Conservation (phyloP, 2,888 invertebrate species). For the Chrysolina haemoptera region DNA sequence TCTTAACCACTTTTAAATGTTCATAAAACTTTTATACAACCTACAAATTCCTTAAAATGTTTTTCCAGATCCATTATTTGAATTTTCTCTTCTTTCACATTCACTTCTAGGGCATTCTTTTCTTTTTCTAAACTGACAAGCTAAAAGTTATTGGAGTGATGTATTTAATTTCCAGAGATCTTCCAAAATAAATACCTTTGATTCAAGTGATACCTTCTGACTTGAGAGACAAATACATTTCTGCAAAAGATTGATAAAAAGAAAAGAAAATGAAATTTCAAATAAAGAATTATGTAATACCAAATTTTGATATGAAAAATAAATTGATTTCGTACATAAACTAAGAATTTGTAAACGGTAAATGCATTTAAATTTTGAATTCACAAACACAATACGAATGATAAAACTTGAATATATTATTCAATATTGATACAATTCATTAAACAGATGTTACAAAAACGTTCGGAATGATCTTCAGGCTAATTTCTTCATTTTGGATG, state of each 20-base stretch:
- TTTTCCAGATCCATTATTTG: slow-evolving; percentile 52
- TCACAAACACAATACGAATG: background rate
- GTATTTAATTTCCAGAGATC: slow-evolving; percentile 7
- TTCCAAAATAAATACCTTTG: slow-evolving; percentile 46
- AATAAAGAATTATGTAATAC: too few species aligned
- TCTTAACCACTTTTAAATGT: slow-evolving; percentile 16
- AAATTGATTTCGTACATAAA: too few species aligned
- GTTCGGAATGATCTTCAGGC: background rate
- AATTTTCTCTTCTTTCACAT: slow-evolving; percentile 47
- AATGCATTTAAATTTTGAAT: too few species aligned
- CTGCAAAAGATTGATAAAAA: slow-evolving; percentile 36
- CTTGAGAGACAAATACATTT: slow-evolving; percentile 24
- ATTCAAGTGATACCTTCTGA: slow-evolving; percentile 34
- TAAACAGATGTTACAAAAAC: background rate
- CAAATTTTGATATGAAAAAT: too few species aligned
- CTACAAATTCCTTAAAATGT: slow-evolving; percentile 53
- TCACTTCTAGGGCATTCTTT: slow-evolving; percentile 46
- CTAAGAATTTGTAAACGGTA: too few species aligned
- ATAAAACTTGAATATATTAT: background rate
- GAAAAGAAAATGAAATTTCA: slow-evolving; percentile 8
- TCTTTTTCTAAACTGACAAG: slow-evolving; percentile 34
- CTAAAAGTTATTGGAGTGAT: slow-evolving; percentile 14
- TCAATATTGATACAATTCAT: background rate
- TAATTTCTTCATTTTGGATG: background rate
- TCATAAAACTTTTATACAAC: slow-evolving; percentile 25